These are phyloP conservation scores for Drosophila paramelanica DNA, from an alignment of 2,888 invertebrate species.

Conservation along the genomic window DNA sequence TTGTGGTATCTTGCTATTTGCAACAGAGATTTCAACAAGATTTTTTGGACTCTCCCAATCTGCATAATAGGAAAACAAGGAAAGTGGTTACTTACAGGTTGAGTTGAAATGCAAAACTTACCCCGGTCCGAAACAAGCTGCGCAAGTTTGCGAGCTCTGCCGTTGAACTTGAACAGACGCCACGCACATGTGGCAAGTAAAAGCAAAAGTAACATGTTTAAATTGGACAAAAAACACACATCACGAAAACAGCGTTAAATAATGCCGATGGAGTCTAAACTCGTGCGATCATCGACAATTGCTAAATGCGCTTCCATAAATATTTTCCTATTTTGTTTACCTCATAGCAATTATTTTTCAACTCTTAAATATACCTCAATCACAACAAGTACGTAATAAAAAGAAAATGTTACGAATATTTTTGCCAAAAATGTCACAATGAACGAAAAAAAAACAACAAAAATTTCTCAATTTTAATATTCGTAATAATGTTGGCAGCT, in stretches of 20 bases:
- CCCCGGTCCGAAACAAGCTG: constrained; percentile 15
- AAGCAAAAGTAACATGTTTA: constrained; percentile 6
- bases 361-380: background rate
- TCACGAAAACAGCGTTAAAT: constrained; percentile 19
- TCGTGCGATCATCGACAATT: background rate
- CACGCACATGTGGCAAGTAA: constrained; percentile 9
- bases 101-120: constrained; percentile 14
- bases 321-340: background rate
- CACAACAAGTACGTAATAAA: too few species aligned
- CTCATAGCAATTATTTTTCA: background rate
- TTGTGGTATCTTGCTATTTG: constrained; percentile 1
- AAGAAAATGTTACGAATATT: background rate
- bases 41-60: constrained; percentile 12
- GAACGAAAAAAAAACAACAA: background rate
- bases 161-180: constrained; percentile 68
- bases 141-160: constrained; percentile 35
- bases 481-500: constrained; percentile 13
- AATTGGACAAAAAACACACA: constrained; percentile 3
- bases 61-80: constrained; percentile 21
- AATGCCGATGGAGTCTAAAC: background rate
- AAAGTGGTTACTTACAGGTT: constrained; percentile 28
- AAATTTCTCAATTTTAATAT: constrained; percentile 3
- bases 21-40: constrained; percentile 4
- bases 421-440: background rate
- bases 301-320: background rate